Conservation (phyloP, 2,888 invertebrate species). For the Patella ulyssiponensis region DNA sequence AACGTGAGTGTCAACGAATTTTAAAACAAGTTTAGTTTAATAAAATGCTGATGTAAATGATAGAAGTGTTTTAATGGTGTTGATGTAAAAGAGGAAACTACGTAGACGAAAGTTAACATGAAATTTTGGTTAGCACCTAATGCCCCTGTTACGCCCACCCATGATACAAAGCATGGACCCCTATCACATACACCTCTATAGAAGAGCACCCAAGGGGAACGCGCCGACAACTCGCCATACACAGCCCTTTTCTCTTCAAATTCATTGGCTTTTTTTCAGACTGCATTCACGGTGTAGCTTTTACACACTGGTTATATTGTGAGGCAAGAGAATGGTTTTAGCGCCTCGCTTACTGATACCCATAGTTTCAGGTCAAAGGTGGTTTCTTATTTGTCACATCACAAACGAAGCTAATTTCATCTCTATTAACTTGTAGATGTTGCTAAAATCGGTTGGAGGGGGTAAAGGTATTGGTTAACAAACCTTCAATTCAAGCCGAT, state of each 20-base stretch:
- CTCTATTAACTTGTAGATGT: constrained; percentile 27
- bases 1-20: not conserved
- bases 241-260: not conserved
- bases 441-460: constrained; percentile 6
- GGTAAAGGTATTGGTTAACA: not conserved
- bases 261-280: constrained; percentile 8
- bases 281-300: not conserved
- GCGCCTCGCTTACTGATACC: constrained; percentile 7
- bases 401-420: constrained; percentile 33
- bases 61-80: no score
- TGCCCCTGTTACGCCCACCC: constrained; percentile 12
- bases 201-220: not conserved
- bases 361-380: not conserved
- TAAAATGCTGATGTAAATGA: not conserved
- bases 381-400: constrained; percentile 6
- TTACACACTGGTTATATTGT: not conserved
- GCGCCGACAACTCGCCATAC: not conserved
- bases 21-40: not conserved
- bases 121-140: not conserved
- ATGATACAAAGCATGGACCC: not conserved
- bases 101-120: no score
- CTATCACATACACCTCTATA: not conserved
- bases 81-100: not conserved
- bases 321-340: not conserved
- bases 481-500: not conserved